These are phyloP conservation scores for Euproctis similis DNA, from an alignment of 2,888 invertebrate species.

Conservation along the genomic window DNA sequence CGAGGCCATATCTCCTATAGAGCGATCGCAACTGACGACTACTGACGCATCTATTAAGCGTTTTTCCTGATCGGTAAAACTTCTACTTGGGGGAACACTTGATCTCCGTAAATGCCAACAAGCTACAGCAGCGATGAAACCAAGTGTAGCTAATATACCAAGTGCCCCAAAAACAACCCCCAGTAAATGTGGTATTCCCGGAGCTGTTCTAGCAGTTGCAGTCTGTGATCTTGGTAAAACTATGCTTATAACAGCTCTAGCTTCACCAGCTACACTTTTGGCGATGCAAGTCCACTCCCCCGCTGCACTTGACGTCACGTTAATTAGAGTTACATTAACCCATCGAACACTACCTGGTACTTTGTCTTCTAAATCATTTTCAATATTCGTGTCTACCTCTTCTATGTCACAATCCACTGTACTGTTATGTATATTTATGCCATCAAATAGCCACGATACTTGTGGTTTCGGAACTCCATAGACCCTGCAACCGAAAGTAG, in stretches of 20 bases:
- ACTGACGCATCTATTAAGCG: slow-evolving; percentile 87
- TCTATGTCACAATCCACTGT: slow-evolving; percentile 67
- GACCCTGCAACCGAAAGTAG: slow-evolving; percentile 87
- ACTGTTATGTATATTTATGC: slow-evolving; percentile 67
- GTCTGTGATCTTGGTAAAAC: slow-evolving; percentile 77
- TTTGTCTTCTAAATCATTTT: slow-evolving; percentile 59
- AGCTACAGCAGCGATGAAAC: slow-evolving; percentile 72
- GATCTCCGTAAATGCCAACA: slow-evolving; percentile 82
- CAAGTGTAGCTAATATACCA: slow-evolving; percentile 80
- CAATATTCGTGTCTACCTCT: slow-evolving; percentile 57
- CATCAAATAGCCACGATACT: slow-evolving; percentile 89
- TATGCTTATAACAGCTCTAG: slow-evolving; percentile 77
- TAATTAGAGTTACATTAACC: slow-evolving; percentile 88
- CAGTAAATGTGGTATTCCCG: slow-evolving; percentile 82
- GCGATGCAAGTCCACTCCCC: slow-evolving; percentile 91
- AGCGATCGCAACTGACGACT: slow-evolving; percentile 77
- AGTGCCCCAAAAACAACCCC: slow-evolving; percentile 85
- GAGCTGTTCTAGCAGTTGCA: slow-evolving; percentile 85
- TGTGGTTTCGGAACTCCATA: slow-evolving; percentile 89
- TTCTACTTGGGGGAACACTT: slow-evolving; percentile 79
- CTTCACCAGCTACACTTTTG: slow-evolving; percentile 79
- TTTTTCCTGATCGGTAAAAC: slow-evolving; percentile 92
- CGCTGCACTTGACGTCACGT: slow-evolving; percentile 87
- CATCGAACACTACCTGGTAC: slow-evolving; percentile 76
- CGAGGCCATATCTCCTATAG: slow-evolving; percentile 79